A percentile compares a stretch with the other conserved stretches of the same genome.
These are phyloP conservation scores for Lepidurus apus DNA, from an alignment of 1,140 invertebrate genomes.

Conservation along the genomic window DNA sequence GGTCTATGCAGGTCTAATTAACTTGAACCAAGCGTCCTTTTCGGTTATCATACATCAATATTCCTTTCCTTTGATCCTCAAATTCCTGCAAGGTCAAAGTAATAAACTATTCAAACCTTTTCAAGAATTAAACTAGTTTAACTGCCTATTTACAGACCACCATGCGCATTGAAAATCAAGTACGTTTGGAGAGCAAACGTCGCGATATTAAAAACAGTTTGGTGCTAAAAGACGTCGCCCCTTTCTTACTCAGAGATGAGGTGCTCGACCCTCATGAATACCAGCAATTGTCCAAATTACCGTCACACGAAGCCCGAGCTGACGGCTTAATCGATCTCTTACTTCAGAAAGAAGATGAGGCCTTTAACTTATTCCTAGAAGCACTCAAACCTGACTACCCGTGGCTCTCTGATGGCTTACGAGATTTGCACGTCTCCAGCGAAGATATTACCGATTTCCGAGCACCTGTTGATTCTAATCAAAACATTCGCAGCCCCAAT, in stretches of 20 bases:
- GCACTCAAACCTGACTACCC: background rate
- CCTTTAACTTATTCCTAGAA: background rate
- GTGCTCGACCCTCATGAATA: background rate
- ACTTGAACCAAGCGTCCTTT: background rate
- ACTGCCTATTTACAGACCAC: background rate
- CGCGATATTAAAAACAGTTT: background rate
- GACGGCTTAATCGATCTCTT: background rate
- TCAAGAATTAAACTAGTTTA: background rate
- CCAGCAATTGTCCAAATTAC: background rate
- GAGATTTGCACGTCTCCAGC: background rate
- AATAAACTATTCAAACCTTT: background rate
- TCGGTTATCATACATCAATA: background rate
- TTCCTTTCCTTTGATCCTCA: too few species aligned
- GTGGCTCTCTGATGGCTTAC: background rate
- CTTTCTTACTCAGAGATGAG: background rate
- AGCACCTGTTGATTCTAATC: background rate
- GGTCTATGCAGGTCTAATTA: background rate
- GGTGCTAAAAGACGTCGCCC: background rate
- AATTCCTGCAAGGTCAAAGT: too few species aligned
- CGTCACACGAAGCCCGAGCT: background rate
- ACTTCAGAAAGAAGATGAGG: slow-evolving; percentile 1
- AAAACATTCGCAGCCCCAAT: background rate
- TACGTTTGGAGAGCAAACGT: background rate
- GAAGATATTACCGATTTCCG: slow-evolving; percentile 13
- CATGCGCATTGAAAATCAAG: background rate